Evolutionary conservation across 2,888 invertebrate species (phyloP), one percentile per base, ranked within the genome.

Genomic region (Microplitis deprimator): DNA sequence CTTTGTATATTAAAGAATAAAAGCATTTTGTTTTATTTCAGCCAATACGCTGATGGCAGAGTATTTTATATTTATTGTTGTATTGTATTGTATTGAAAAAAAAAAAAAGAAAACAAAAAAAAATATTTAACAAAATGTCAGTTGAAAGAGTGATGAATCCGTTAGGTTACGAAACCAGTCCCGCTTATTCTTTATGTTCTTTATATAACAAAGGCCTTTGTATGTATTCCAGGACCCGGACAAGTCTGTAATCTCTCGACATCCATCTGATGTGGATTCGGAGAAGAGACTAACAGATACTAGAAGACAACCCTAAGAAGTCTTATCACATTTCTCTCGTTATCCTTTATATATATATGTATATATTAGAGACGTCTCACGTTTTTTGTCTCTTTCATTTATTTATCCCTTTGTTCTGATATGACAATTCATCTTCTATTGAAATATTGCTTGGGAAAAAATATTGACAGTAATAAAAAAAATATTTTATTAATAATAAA

Each of bases 151-250:
- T 65, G 60, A 76, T 10, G 59, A 29, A 39, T 39, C 60, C 29
- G 20, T 29, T 8, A 29, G 39, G 71, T 71, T 50, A 50, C 13
- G 13, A 50, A 50, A 50, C 50, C 8, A 50, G 38, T 71, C 60
- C 17, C n/a, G 39, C 29, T 59, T 20, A 68, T 70, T 60, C 65
- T 38, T 59, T 64, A 41, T 20, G 61, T 70, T 60, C 65, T 38
- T 59, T 64, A 41, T 41, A 41, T 39, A 13, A 60, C 61, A 76
- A 76, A 76, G 76, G 39, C 17, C 60, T 76, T 71, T 76, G 71
- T 64, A 38, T 71, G 40, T 59, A 59, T 76, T 39, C 20, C 39
- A 60, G 50, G 10, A 40, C 20, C 20, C 13, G 16, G 67, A 38
- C 41, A 59, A 61, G 67, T 71, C 67, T 72, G 61, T 13, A 29